Base-by-base conservation (phyloP, 1,140 invertebrate genomes). In the Penaeus chinensis region DNA sequence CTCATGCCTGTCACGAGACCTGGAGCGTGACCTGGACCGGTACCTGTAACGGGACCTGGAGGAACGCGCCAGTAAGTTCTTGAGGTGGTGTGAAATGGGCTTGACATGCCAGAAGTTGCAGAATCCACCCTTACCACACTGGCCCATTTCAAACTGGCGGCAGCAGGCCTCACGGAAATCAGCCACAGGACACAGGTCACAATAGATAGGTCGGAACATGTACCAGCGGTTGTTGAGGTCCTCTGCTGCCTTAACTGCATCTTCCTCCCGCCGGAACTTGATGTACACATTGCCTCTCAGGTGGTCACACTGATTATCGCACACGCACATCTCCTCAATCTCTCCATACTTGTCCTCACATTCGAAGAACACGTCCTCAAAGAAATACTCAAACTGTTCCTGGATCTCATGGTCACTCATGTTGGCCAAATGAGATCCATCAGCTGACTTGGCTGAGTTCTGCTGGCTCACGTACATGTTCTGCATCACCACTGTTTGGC, bases 361-460 rank as follows among this genome's bases (percentile, higher is more conserved):
- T 79, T 90, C 89, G 80, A 90, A 90, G 76, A 90, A 90, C 37
- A 90, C 89, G 60, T 90, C 89, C 60, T 90, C 89, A 83, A 90
- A 90, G 87, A 90, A 90, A 32, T 90, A 90, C 76, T 90, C 89
- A 84, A 90, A 90, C 60, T 90, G 89, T 47, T 90, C 88, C 82
- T 91, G 90, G 71, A 91, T 91, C 85, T 91, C 90, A 66, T 90
- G 87, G 87, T 91, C 90, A 54, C 89, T 89, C 85, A 91, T 90
- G 84, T 91, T 89, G 61, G 89, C 90, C 60, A 90, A 74, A 47
- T 90, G 89, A 20, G 89, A 90, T 13, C 89, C 89, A 77, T 90
- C 89, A 19, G 89, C 89, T 47, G 82, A 85, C 80, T 90, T 90
- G 27, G 89, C 89, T 0, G 89, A 90, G 71, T 90, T 90, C 42